A percentile compares a stretch with the other conserved stretches of the same genome.
These are phyloP conservation scores for Chelon labrosus DNA, from an alignment of 2,797 vertebrate genomes.

Conservation along the genomic window DNA sequence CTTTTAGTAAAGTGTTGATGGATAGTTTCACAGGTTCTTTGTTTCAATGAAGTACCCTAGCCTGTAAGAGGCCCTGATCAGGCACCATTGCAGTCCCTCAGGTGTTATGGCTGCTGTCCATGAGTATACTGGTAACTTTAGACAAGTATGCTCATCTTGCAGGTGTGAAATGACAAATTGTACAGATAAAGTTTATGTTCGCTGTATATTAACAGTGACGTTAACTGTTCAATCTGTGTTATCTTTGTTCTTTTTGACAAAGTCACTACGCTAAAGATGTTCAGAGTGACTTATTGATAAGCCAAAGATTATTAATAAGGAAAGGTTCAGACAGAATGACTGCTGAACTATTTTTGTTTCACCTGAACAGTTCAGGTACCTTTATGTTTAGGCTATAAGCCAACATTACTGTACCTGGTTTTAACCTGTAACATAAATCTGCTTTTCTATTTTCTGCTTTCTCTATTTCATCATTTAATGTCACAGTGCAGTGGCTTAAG, in stretches of 20 bases:
- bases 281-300: neutral
- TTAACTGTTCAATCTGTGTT: neutral
- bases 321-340: neutral
- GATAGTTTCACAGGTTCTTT: too few species aligned
- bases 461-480: too few species aligned
- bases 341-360: neutral
- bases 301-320: neutral
- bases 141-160: neutral
- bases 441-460: too few species aligned
- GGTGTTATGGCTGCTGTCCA: constrained; percentile 6
- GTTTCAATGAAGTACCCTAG: too few species aligned
- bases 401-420: neutral
- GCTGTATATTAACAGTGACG: fast-evolving
- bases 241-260: neutral
- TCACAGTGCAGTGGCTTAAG: constrained; percentile 10
- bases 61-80: too few species aligned
- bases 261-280: neutral
- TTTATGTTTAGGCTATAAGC: neutral
- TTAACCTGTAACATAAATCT: neutral
- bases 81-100: neutral
- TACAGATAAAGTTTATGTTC: neutral
- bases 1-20: neutral
- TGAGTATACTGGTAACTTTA: neutral
- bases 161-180: neutral
- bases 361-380: constrained; percentile 3